A percentile compares a stretch with the other conserved stretches of the same genome.
Evolutionary conservation across 2,888 invertebrate species (phyloP).

Genomic region (Dione vanillae): DNA sequence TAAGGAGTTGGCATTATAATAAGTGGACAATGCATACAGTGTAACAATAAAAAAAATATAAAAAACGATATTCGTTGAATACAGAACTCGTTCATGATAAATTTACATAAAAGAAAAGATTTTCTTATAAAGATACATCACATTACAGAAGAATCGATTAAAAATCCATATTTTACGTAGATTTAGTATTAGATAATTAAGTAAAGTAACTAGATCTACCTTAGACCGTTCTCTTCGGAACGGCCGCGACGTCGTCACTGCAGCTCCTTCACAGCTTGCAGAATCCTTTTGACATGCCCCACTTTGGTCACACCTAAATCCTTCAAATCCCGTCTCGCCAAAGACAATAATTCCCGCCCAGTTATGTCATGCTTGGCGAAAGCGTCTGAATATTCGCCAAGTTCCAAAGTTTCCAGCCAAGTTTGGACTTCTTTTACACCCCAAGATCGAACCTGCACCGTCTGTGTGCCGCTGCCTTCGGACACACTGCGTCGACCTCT

Average conservation of each 20-base stretch:
- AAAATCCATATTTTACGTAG: conserved; percentile 7
- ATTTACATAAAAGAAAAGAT: background rate
- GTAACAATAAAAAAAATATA: background rate
- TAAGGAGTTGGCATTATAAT: background rate
- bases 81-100: background rate
- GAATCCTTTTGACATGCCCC: conserved; percentile 97
- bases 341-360: conserved; percentile 93
- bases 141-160: conserved; percentile 15
- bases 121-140: conserved; percentile 5
- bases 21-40: background rate
- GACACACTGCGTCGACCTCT: conserved; percentile 73
- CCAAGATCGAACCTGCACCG: conserved; percentile 86
- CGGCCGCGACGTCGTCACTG: conserved; percentile 81
- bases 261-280: conserved; percentile 94
- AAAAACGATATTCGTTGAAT: background rate
- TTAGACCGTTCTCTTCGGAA: conserved; percentile 77
- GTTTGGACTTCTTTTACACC: conserved; percentile 94
- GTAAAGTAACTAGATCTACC: conserved; percentile 1
- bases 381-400: conserved; percentile 95
- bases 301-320: conserved; percentile 97
- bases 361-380: conserved; percentile 96
- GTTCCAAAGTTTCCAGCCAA: conserved; percentile 95
- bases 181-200: background rate
- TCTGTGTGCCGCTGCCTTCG: conserved; percentile 60
- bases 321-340: conserved; percentile 93